Evolutionary conservation across 2,797 vertebrate species (phyloP), one percentile per base, ranked within the genome.

Genomic region (Crenichthys baileyi): DNA sequence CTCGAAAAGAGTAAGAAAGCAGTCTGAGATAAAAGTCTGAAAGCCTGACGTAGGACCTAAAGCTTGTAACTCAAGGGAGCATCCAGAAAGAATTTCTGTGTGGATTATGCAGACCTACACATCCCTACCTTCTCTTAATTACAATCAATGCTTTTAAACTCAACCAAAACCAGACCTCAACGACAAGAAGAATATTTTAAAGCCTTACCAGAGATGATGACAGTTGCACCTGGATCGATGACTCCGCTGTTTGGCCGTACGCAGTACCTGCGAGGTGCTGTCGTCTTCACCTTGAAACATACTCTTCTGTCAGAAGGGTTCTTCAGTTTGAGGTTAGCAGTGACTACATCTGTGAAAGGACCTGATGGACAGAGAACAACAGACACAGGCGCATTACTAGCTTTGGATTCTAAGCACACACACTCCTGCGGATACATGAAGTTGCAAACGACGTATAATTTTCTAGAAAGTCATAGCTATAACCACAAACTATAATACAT

Each of bases 251-350:
- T 99, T 22, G 98, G 98, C 88, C 98, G 96, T 93, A 99, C 98
- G 48, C 98, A 99, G 94, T 99, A 99, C 90, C 98, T 95, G 84
- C 98, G 97, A 4, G 98, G 98, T 0, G 98, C 98, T 73, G 98
- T 99, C 20, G 98, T 99, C 96, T 99, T 99, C 94, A 99, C 98
- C 96, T 99, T 99, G 93, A 99, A 99, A 95, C 98, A 99, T 81
- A 99, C 97, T 96, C 94, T 98, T 93, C 91, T 97, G 78, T 99
- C 98, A 76, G 98, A 99, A 1, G 98, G 98, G 93, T 99, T 99
- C 92, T 96, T 96, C 91, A 99, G 95, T 89, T 98, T 99, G 90
- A 99, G 97, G 94, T 96, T 98, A 90, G 98, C 98, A 90, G 97
- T 99, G 92, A 99, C 97, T 83, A 99, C 98, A 94, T 99, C 98